Evolutionary conservation across 2,797 vertebrate species (phyloP).

Genomic region (Setipinna tenuifilis): DNA sequence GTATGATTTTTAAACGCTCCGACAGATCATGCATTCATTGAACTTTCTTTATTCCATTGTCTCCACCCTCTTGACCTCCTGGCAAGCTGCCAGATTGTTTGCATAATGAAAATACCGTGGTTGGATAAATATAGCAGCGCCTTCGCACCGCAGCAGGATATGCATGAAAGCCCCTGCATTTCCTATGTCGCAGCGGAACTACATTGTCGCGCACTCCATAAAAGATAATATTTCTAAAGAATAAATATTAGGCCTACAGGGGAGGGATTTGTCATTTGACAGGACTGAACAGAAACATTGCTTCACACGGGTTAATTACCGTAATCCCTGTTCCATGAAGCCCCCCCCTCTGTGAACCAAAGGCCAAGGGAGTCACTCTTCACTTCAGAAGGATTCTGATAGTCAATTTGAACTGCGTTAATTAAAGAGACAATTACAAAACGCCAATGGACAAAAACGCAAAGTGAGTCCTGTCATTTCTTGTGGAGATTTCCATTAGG

Average conservation of each 20-base stretch:
- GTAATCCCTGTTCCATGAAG: no score
- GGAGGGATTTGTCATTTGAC: background rate
- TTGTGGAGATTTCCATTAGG: no score
- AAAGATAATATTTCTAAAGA: background rate
- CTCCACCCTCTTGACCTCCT: background rate
- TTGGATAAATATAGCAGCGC: conserved; percentile 9
- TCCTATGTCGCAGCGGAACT: background rate
- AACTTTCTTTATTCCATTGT: background rate
- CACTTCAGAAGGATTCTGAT: no score
- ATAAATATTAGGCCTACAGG: background rate
- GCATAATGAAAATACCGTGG: background rate
- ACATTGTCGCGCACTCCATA: background rate
- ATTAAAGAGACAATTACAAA: no score
- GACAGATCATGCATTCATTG: background rate
- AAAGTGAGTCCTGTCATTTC: no score
- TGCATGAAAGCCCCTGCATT: background rate
- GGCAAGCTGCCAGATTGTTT: background rate
- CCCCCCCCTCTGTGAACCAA: no score
- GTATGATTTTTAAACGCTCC: background rate
- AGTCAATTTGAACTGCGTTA: no score
- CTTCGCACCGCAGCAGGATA: conserved; percentile 2
- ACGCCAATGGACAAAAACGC: no score
- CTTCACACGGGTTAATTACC: no score
- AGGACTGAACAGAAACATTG: background rate
- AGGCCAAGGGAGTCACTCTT: no score